phyloP scores from a whole-genome alignment of 2,113 vertebrate species.

The Gobius niger region DNA sequence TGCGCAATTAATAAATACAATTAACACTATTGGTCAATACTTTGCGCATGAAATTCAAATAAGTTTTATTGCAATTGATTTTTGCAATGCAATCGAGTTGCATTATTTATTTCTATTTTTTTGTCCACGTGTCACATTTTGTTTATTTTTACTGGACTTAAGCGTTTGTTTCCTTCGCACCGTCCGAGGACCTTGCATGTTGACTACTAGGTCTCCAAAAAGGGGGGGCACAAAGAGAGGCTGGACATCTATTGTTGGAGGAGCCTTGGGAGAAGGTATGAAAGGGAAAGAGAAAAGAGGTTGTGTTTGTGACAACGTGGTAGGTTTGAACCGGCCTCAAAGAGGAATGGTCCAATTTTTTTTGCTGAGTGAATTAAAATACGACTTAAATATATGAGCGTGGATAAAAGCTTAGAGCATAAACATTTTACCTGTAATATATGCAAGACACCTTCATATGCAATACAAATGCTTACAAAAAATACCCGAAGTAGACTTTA shows the following conservation, averaged over 20 bases:
- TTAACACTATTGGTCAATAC: too few species aligned
- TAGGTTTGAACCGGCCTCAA: slow-evolving; percentile 53
- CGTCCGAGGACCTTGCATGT: slow-evolving; percentile 19
- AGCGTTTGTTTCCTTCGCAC: background rate
- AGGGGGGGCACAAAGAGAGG: slow-evolving; percentile 9
- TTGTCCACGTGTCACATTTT: background rate
- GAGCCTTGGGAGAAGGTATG: slow-evolving; percentile 15
- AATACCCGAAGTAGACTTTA: background rate
- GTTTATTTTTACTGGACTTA: too few species aligned
- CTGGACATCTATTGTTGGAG: slow-evolving; percentile 35
- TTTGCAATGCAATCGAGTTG: too few species aligned
- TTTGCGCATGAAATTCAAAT: too few species aligned
- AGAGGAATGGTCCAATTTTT: slow-evolving; percentile 61
- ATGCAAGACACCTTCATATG: too few species aligned
- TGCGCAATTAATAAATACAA: too few species aligned
- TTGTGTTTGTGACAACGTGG: slow-evolving; percentile 62
- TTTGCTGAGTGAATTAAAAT: slow-evolving; percentile 3
- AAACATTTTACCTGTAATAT: background rate
- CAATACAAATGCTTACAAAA: background rate
- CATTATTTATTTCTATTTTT: background rate
- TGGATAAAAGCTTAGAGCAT: background rate
- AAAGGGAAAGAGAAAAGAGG: slow-evolving; percentile 4
- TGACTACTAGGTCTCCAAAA: background rate
- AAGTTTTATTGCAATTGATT: too few species aligned
- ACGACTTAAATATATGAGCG: background rate